Percentiles rank a stretch among this genome's conserved stretches.
Conservation (phyloP, 2,113 vertebrate genomes). For the Microcebus murinus region DNA sequence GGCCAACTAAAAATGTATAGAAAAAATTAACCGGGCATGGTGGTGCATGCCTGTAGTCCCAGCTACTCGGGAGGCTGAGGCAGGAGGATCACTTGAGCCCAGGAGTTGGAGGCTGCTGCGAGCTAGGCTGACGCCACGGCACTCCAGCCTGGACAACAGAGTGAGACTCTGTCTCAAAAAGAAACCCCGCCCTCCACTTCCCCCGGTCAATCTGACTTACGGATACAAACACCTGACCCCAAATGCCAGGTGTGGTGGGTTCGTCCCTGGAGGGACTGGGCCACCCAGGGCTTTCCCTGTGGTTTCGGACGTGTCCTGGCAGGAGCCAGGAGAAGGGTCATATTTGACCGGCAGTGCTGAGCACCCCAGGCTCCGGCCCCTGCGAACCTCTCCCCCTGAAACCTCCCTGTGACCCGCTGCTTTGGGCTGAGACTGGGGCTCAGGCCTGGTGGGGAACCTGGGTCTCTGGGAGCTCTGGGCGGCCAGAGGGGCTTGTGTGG, state of each 20-base stretch:
- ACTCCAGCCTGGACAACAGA: no score
- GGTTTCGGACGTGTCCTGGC: neutral
- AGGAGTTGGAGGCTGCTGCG: no score
- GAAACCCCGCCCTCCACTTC: no score
- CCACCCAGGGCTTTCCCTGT: fast-evolving
- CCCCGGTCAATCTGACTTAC: fast-evolving
- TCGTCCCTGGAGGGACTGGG: neutral
- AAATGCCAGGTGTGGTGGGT: fast-evolving
- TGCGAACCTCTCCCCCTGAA: fast-evolving
- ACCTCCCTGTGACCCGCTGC: fast-evolving
- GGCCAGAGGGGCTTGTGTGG: fast-evolving
- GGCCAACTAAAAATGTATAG: no score
- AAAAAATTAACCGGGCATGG: no score
- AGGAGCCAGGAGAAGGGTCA: neutral
- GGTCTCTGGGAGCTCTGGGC: neutral
- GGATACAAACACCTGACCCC: fast-evolving
- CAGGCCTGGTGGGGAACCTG: neutral
- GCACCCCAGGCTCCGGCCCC: neutral
- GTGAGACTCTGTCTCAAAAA: no score
- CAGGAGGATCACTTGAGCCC: no score
- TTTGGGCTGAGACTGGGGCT: neutral
- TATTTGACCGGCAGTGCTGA: neutral
- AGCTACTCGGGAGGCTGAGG: no score
- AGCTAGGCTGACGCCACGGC: no score
- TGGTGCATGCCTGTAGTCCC: no score